A percentile compares a stretch with the other conserved stretches of the same genome.
These are phyloP conservation scores for Monopterus albus DNA, from an alignment of 2,113 vertebrate genomes.

Conservation along the genomic window DNA sequence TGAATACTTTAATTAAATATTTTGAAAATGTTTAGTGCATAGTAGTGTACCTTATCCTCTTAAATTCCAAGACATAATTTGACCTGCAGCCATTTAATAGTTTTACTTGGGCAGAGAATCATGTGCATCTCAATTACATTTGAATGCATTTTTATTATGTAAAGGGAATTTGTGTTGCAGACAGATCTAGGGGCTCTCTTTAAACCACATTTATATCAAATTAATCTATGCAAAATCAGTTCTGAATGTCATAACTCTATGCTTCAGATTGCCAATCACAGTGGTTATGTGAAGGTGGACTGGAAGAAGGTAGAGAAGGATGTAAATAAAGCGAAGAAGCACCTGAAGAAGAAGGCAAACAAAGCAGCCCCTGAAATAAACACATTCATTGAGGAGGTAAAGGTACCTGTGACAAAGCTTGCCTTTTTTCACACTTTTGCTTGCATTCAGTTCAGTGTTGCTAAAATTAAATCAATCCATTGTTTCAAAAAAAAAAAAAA, in stretches of 20 bases:
- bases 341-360: conserved; percentile 95
- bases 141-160: too few species aligned
- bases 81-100: too few species aligned
- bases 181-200: too few species aligned
- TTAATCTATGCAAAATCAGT: neutral
- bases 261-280: conserved; percentile 94
- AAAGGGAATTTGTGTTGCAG: neutral
- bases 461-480: neutral
- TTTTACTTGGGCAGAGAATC: too few species aligned
- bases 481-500: neutral
- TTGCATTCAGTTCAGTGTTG: neutral
- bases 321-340: conserved; percentile 97
- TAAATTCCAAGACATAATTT: too few species aligned
- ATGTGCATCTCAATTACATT: too few species aligned
- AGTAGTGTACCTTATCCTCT: too few species aligned
- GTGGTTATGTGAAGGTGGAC: conserved; percentile 96
- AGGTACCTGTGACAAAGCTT: conserved; percentile 68
- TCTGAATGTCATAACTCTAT: neutral
- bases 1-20: neutral
- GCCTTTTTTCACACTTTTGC: conserved; percentile 29
- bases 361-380: conserved; percentile 96
- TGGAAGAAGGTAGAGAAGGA: conserved; percentile 99
- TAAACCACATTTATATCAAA: too few species aligned
- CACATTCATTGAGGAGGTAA: conserved; percentile 96
- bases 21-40: too few species aligned